These are phyloP conservation scores for Ostrea edulis DNA, from an alignment of 1,140 invertebrate genomes.

Conservation along the genomic window DNA sequence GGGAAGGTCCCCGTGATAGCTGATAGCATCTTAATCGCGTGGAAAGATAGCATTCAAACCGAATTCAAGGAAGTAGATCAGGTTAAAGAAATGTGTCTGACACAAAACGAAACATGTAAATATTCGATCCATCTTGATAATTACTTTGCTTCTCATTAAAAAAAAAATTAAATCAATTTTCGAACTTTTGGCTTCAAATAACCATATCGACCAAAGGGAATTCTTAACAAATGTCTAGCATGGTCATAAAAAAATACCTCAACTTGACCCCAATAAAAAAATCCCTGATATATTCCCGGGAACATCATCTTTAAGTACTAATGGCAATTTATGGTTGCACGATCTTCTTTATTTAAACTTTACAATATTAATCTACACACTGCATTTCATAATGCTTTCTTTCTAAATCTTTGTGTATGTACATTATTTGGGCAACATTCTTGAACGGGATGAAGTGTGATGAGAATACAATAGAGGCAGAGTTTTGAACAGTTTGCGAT, in stretches of 20 bases:
- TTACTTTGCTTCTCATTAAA: conserved; percentile 2
- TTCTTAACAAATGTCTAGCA: background rate
- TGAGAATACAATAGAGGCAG: no score
- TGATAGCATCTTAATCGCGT: conserved; percentile 1
- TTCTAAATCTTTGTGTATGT: no score
- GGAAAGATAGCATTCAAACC: background rate
- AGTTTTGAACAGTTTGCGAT: no score
- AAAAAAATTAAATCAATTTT: background rate
- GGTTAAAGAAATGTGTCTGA: background rate
- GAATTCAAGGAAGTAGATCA: background rate
- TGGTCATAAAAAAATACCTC: background rate
- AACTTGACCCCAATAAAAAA: background rate
- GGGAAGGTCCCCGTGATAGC: background rate
- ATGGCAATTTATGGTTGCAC: no score
- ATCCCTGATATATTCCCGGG: no score
- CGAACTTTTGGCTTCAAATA: background rate
- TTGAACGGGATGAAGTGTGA: no score
- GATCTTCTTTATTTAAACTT: no score
- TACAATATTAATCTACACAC: no score
- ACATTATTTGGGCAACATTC: no score
- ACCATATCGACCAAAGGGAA: background rate
- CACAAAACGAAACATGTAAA: background rate
- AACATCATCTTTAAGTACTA: no score
- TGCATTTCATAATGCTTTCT: no score
- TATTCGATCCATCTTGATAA: background rate